Evolutionary conservation across 2,113 vertebrate species (phyloP).

Genomic region (Aepyceros melampus): DNA sequence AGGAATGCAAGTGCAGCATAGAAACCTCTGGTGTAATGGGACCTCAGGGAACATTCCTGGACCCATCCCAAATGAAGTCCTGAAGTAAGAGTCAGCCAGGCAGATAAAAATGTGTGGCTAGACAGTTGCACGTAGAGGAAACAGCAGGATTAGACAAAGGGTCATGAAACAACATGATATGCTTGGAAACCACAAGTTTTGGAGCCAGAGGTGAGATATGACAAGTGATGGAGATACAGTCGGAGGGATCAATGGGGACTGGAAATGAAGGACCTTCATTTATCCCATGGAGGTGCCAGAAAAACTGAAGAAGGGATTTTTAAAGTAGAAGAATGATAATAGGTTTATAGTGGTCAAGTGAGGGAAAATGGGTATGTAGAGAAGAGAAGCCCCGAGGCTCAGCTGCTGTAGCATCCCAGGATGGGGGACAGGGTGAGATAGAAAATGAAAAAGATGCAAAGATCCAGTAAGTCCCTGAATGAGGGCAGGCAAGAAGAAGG

Average conservation of each 20-base stretch:
- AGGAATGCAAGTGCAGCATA: fast-evolving
- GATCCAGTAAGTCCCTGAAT: background rate
- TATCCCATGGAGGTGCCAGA: background rate
- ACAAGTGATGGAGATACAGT: background rate
- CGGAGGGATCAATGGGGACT: background rate
- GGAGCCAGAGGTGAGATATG: background rate
- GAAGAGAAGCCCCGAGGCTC: background rate
- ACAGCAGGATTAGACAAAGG: background rate
- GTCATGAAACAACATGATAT: background rate
- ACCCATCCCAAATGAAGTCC: background rate
- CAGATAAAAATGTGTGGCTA: background rate
- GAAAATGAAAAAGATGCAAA: background rate
- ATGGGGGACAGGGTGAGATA: too few relatives aligned
- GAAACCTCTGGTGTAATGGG: background rate
- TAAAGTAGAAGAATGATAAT: background rate
- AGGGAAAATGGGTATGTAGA: background rate
- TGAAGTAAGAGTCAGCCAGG: background rate
- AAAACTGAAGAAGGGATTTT: background rate
- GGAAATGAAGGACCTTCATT: background rate
- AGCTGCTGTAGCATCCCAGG: too few relatives aligned
- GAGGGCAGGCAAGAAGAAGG: background rate
- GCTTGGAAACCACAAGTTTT: background rate
- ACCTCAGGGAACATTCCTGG: background rate
- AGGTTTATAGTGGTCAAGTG: background rate
- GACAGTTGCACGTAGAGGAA: background rate